Conservation (phyloP, 1,140 invertebrate species). For the Hycleus phaleratus region DNA sequence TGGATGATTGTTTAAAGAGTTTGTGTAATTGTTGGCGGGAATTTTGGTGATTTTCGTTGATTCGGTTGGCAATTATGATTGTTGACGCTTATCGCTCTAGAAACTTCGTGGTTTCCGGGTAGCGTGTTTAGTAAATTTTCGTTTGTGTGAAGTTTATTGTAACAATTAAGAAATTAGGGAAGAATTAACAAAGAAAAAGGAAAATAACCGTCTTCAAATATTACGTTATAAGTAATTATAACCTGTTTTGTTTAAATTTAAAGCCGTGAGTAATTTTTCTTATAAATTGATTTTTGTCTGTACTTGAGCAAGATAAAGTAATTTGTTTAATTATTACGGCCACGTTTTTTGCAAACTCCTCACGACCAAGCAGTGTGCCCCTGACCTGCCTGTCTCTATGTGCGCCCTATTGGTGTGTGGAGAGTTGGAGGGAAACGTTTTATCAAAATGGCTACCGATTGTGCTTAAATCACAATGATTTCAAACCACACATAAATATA, state of each 20-base stretch:
- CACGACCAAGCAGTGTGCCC: background rate
- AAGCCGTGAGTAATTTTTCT: too few relatives aligned
- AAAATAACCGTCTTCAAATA: too few relatives aligned
- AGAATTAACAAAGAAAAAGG: too few relatives aligned
- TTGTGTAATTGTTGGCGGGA: background rate
- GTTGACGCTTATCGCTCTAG: background rate
- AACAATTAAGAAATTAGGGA: background rate
- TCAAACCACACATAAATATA: background rate
- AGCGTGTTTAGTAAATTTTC: too few relatives aligned
- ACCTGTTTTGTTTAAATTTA: too few relatives aligned
- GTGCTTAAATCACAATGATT: background rate
- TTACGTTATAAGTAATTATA: too few relatives aligned
- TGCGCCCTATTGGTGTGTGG: background rate
- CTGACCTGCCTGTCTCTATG: background rate
- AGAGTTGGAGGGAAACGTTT: constrained; percentile 31
- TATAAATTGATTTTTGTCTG: too few relatives aligned
- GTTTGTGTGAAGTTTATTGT: background rate
- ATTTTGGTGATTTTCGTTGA: background rate
- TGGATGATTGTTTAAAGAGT: background rate
- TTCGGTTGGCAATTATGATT: background rate
- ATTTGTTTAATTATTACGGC: background rate
- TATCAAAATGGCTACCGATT: constrained; percentile 30
- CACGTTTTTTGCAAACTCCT: constrained; percentile 3
- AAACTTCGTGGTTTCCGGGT: constrained; percentile 10
- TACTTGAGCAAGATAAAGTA: background rate